phyloP scores from a whole-genome alignment of 1,140 invertebrate genomes.

The Pomacea maculata region DNA sequence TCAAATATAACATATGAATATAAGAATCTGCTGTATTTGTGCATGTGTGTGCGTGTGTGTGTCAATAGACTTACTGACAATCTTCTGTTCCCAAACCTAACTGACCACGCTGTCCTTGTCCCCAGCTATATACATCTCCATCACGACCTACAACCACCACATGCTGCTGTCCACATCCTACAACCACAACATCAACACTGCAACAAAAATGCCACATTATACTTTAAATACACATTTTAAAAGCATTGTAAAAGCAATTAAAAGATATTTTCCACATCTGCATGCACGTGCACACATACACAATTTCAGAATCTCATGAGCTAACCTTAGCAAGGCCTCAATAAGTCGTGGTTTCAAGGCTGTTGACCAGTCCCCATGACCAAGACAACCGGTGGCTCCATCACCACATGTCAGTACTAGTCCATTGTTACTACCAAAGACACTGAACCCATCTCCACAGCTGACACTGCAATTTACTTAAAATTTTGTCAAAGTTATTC shows the following conservation, averaged over 20 bases:
- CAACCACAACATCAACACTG: conserved; percentile 73
- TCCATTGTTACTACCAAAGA: conserved; percentile 77
- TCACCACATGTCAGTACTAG: conserved; percentile 78
- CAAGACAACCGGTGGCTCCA: conserved; percentile 73
- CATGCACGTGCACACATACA: background rate
- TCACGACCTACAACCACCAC: conserved; percentile 73
- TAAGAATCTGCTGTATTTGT: background rate
- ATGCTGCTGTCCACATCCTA: conserved; percentile 76
- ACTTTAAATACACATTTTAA: background rate
- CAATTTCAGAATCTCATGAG: background rate
- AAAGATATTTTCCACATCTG: background rate
- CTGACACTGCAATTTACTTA: conserved; percentile 48
- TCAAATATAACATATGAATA: background rate
- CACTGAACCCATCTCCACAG: conserved; percentile 68
- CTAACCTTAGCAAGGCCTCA: conserved; percentile 67
- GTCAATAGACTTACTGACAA: conserved; percentile 61
- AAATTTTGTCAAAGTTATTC: conserved; percentile 3
- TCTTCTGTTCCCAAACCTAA: conserved; percentile 74
- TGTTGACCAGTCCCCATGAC: conserved; percentile 74
- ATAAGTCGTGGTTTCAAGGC: conserved; percentile 74
- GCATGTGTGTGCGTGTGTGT: background rate
- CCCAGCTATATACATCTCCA: conserved; percentile 77
- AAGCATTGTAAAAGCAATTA: background rate
- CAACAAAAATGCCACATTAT: conserved; percentile 21
- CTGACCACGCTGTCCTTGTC: conserved; percentile 72